Evolutionary conservation across 2,888 invertebrate species (phyloP), one percentile per base, ranked within the genome.

Genomic region (Linyphia triangularis): DNA sequence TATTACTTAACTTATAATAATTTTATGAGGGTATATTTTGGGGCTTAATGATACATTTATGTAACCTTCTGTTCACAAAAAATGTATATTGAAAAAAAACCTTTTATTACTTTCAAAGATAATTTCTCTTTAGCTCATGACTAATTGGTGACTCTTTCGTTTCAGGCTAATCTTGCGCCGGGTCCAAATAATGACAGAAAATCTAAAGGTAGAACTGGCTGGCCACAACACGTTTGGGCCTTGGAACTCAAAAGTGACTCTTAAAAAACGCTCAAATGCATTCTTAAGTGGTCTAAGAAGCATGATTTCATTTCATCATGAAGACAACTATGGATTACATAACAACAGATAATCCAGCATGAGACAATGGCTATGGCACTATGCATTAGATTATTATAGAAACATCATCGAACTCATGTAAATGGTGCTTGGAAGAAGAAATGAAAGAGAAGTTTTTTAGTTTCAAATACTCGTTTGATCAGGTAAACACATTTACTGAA

Each of bases 221-320:
- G 98, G 98, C 98, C 98, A 0, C 98, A 98, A 92, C 97, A 97
- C 93, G 98, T 98, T 90, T 98, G 98, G 98, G 98, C 98, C 0
- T 93, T 97, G 59, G 94, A 94, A 90, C 92, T 94, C 13, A 93
- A 93, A 90, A 92, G 91, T 33, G 90, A 90, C 28, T 73, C 83
- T 0, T 86, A 77, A 83, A 57, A 10, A 63, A 51, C 13, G 40
- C 37, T 59, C 16, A 37, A 33, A 40, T n/a, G 24, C 57, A 0
- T 22, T 59, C 22, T 59, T n/a, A 26, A 22, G 13, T 30, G 28
- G 28, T 73, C 19, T 16, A 70, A 70, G 43, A 43, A 43, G 4
- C 43, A 70, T 70, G 40, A 43, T 16, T 4, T 22, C 10, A 57
- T 57, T 57, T 57, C 6, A 19, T 2, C 57, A 57, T n/a, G 19